phyloP scores from a whole-genome alignment of 2,888 invertebrate species.

The Hemaris fuciformis region DNA sequence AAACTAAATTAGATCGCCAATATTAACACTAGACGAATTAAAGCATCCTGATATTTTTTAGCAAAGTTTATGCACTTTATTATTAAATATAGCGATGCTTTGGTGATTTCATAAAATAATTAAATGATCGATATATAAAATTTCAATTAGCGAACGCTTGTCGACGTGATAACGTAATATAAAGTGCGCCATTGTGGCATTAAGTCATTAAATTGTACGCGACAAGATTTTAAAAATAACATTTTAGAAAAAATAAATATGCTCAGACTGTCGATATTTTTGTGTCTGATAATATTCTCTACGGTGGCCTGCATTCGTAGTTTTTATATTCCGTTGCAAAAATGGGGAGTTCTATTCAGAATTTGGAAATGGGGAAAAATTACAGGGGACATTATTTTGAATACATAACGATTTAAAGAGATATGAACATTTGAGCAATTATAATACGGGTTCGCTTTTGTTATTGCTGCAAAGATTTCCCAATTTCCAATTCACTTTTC shows the following conservation, averaged over 20 bases:
- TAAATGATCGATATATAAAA: not conserved
- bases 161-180: not conserved
- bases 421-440: slow-evolving; percentile 3
- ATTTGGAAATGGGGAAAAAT: not conserved
- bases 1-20: not conserved
- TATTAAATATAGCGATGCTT: not conserved
- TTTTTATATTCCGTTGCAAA: not conserved
- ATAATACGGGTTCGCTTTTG: not conserved
- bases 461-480: not conserved
- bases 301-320: not conserved
- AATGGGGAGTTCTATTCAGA: not conserved
- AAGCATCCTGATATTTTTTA: not conserved
- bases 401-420: not conserved
- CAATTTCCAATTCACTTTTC: not conserved
- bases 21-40: not conserved
- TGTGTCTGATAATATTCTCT: not conserved
- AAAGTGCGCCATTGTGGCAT: not conserved
- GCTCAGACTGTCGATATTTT: not conserved
- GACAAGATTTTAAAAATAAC: not conserved
- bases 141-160: not conserved
- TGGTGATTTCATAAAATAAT: not conserved
- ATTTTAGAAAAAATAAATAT: not conserved
- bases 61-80: not conserved
- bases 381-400: not conserved
- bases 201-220: not conserved